Conservation (phyloP, 2,113 vertebrate genomes). For the Oreotrochilus melanogaster region DNA sequence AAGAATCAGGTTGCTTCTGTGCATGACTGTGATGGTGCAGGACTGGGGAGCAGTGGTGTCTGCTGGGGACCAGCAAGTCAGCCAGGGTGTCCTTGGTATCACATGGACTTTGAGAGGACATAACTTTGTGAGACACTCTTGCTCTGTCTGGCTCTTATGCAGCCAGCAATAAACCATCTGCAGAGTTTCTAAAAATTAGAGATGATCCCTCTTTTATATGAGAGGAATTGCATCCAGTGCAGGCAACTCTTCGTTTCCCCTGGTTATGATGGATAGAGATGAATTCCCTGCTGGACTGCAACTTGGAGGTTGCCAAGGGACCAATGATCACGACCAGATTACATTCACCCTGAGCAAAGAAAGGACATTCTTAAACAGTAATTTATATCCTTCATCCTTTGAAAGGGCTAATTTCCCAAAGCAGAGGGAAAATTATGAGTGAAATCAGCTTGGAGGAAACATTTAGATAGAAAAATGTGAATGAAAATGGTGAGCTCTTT, state of each 20-base stretch:
- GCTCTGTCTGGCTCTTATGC: neutral
- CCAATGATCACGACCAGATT: slow-evolving; percentile 60
- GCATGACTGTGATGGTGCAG: neutral
- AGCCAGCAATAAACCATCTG: neutral
- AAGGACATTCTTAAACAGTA: slow-evolving; percentile 63
- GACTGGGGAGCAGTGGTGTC: neutral
- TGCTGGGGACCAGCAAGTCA: neutral
- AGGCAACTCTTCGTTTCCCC: neutral
- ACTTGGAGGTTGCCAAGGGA: slow-evolving; percentile 57
- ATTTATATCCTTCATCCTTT: slow-evolving; percentile 66
- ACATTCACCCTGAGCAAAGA: slow-evolving; percentile 52
- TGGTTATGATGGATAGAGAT: slow-evolving; percentile 12
- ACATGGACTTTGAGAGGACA: rapidly evolving
- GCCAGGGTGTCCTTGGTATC: neutral
- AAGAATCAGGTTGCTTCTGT: neutral
- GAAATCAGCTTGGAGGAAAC: slow-evolving; percentile 59
- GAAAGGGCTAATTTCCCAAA: slow-evolving; percentile 67
- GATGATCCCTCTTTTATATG: neutral
- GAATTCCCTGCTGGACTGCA: slow-evolving; percentile 44
- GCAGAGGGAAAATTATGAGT: slow-evolving; percentile 62
- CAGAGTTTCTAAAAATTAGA: neutral
- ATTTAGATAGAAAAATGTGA: slow-evolving; percentile 72
- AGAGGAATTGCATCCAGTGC: neutral
- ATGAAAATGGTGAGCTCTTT: slow-evolving; percentile 67
- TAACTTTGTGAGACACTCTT: neutral